Conservation (phyloP, 2,113 vertebrate species). For the Pedionomus torquatus region DNA sequence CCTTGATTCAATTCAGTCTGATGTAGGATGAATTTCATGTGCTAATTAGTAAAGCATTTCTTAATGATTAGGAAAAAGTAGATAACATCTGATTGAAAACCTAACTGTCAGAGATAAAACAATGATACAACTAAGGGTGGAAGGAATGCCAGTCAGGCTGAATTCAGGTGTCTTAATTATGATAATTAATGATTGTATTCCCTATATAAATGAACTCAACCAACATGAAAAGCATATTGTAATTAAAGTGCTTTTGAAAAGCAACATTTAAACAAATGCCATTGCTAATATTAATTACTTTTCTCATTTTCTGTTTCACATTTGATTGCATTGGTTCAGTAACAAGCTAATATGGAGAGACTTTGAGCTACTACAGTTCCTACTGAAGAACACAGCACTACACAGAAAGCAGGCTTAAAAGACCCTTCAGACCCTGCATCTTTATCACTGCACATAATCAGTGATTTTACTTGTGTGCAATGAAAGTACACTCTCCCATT, state of each 20-base stretch:
- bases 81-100: constrained; percentile 82
- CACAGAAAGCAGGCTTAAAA: not conserved
- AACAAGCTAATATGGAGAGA: not conserved
- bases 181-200: constrained; percentile 83
- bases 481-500: not conserved
- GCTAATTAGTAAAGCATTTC: constrained; percentile 84
- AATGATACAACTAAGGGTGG: constrained; percentile 72
- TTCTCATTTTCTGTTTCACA: constrained; percentile 61
- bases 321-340: constrained; percentile 54
- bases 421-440: not conserved
- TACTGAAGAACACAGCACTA: not conserved
- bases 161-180: constrained; percentile 84
- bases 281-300: constrained; percentile 71
- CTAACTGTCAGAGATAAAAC: constrained; percentile 81
- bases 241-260: constrained; percentile 78
- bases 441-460: not conserved
- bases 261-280: constrained; percentile 76
- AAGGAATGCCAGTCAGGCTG: constrained; percentile 72
- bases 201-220: constrained; percentile 76
- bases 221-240: constrained; percentile 80
- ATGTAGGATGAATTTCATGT: constrained; percentile 81
- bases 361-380: not conserved
- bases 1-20: constrained; percentile 83
- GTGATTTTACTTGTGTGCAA: not conserved
- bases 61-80: constrained; percentile 81